Base-by-base conservation (phyloP, 2,113 vertebrate species). In the Atherinomorus stipes region DNA sequence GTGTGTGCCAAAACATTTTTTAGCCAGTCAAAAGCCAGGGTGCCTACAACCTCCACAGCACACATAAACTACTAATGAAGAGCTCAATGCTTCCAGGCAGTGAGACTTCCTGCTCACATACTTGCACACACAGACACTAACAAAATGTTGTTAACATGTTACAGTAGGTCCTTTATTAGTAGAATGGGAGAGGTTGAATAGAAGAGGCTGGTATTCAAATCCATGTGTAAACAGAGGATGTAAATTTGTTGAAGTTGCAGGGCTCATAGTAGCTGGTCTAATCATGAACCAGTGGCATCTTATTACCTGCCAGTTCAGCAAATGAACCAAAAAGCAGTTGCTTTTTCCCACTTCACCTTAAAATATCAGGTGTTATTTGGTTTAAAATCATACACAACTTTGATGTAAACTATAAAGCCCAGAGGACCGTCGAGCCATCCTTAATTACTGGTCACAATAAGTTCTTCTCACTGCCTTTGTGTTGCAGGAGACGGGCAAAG, bases 1-100 rank as follows among this genome's bases (percentile, higher is more conserved):
- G 56, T 89, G 76, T 85, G 68, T 84, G 91, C 92, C 91, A 90
- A 93, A 92, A 81, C 89, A 90, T 93, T 86, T 86, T 31, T 59
- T 22, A 15, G 57, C 74, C 69, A 69, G 78, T 83, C 59, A 86
- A 88, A 91, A 85, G 81, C 71, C 62, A 78, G 87, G 74, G 67
- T 75, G 83, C 80, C 37, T 80, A 73, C 83, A 81, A 83, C 63
- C 53, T 75, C 78, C 49, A 47, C 67, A 71, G 56, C 90, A 76
- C 85, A 64, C 57, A 56, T 60, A 76, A 92, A 91, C 84, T 93
- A 83, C 89, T 93, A 93, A 94, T 93, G 89, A 91, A 86, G 83
- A 80, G 37, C 66, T 84, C 59, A 88, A 90, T 89, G 62, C 61
- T 68, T 23, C 16, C 18, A n/a, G 63, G 34, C 18, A 81, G 49